Evolutionary conservation across 1,140 invertebrate species (phyloP), one percentile per base, ranked within the genome.

Genomic region (Cotesia chilonis): DNA sequence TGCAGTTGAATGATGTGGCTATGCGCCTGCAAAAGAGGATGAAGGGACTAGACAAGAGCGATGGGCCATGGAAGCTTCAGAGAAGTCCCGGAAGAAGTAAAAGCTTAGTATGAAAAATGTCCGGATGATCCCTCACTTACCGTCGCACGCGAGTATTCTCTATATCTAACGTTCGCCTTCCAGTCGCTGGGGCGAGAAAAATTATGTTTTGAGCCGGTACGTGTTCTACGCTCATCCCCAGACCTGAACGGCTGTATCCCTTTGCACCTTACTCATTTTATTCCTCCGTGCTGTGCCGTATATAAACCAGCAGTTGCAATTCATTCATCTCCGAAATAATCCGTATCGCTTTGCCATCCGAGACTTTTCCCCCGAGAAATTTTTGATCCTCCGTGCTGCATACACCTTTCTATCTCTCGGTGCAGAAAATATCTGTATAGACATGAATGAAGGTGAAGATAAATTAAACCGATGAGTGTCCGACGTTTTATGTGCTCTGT

Each of bases 101-200:
- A 76, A 81, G 81, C 81, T 81, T 81, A 82, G 74, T 79, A 80
- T 82, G 81, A 82, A 80, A 82, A 82, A 82, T 82, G 78, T 74
- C 67, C 68, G 76, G 80, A 80, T 81, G 79, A 82, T 82, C 79
- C 77, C 72, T 70, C 74, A 75, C 74, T 75, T 75, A 75, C 72
- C 71, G 71, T 73, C 61, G 54, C 61, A 52, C 70, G 61, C 69
- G 28, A 68, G 52, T 60, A 55, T 71, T 61, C 54, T 35, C 51
- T 17, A 52, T 55, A 38, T 36, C 52, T 59, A 61, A 72, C 70
- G 37, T 41, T 60, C 28, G 28, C 28, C 37, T 54, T 36, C 65
- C 68, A 47, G 66, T 60, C 47, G 72, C 57, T 47, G 9, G 41
- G 41, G 68, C 51, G 74, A 80, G 80, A 82, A 79, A 81, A 81